phyloP scores from a whole-genome alignment of 2,113 vertebrate genomes.

The Antechinus flavipes region DNA sequence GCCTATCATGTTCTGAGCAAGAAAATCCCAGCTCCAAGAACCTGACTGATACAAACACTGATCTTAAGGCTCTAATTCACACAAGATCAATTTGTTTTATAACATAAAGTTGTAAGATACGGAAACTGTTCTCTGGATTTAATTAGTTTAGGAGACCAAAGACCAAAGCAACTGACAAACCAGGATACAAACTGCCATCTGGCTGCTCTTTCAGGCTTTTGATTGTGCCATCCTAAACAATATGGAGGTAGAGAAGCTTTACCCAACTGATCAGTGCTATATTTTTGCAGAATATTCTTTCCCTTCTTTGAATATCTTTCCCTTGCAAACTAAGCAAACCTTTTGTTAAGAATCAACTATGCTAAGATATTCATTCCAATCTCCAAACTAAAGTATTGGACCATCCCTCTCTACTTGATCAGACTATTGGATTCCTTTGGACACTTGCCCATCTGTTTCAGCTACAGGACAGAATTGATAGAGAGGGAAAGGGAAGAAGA shows the following conservation, averaged over 20 bases:
- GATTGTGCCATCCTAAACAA: background rate
- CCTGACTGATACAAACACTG: background rate
- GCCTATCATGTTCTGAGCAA: background rate
- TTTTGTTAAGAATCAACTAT: background rate
- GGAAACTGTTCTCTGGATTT: background rate
- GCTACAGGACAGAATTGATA: background rate
- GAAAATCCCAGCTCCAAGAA: background rate
- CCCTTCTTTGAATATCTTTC: too few relatives aligned
- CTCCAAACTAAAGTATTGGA: background rate
- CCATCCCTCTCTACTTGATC: background rate
- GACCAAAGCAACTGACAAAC: background rate
- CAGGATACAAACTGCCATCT: background rate
- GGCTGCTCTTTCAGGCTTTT: background rate
- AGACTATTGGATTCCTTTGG: background rate
- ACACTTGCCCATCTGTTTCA: background rate
- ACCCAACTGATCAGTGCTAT: background rate
- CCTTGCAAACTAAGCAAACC: background rate
- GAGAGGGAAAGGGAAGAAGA: background rate
- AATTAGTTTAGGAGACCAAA: background rate
- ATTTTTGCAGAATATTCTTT: too few relatives aligned
- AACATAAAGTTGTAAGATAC: too few relatives aligned
- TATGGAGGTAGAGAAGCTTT: background rate
- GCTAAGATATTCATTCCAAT: background rate
- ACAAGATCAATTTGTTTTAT: background rate
- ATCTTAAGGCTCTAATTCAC: background rate